These are phyloP conservation scores for Pelochelys cantorii DNA, from an alignment of 2,797 vertebrate species.

Conservation along the genomic window DNA sequence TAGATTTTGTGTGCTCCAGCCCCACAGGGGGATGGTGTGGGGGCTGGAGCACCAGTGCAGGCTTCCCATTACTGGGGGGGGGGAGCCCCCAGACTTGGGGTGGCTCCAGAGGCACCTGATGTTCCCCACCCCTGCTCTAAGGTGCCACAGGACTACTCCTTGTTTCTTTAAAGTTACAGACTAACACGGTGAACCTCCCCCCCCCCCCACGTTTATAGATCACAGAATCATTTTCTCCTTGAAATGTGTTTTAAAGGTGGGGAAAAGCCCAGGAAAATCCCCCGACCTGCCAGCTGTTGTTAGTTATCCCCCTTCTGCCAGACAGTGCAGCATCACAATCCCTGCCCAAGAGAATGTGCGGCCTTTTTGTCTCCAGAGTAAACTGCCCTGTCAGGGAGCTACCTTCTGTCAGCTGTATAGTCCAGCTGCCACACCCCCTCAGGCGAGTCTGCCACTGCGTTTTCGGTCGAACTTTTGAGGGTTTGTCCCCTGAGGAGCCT, in stretches of 20 bases:
- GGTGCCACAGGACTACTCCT: no score
- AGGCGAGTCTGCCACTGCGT: background rate
- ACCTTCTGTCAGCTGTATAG: background rate
- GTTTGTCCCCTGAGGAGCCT: background rate
- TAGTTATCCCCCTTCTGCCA: background rate
- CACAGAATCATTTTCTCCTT: background rate
- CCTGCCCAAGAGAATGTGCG: background rate
- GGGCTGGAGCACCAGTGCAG: no score
- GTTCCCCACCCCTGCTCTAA: no score
- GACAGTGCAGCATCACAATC: background rate
- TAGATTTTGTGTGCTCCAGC: no score
- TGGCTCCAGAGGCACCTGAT: no score
- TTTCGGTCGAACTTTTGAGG: background rate
- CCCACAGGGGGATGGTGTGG: no score
- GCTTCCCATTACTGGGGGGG: no score
- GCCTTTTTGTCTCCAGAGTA: background rate
- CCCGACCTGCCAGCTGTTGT: background rate
- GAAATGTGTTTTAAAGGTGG: background rate
- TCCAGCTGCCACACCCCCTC: background rate
- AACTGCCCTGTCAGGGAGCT: background rate
- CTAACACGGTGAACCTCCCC: no score
- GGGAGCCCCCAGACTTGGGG: no score
- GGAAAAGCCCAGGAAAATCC: background rate
- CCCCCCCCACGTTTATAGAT: no score
- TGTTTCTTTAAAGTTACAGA: no score